phyloP scores from a whole-genome alignment of 2,113 vertebrate species.

The Mionectes macconnelli region DNA sequence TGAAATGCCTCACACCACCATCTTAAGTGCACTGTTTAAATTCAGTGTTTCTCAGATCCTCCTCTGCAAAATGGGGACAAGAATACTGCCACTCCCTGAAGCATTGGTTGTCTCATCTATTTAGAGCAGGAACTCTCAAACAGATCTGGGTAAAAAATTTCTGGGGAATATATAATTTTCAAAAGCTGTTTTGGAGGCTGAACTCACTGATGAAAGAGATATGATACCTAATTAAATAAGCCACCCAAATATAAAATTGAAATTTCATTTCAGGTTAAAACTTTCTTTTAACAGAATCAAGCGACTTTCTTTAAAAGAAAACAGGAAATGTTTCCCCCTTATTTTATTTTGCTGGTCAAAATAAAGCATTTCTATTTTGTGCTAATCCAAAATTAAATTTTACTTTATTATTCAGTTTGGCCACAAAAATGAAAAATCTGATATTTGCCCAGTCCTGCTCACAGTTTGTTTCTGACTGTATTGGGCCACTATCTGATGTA shows the following conservation, averaged over 20 bases:
- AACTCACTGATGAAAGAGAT: neutral
- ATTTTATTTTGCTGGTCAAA: neutral
- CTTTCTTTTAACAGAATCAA: neutral
- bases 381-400: neutral
- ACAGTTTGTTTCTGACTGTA: neutral
- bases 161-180: neutral
- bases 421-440: neutral
- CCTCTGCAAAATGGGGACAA: neutral
- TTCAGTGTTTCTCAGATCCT: neutral
- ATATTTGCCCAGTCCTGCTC: neutral
- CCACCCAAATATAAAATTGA: neutral
- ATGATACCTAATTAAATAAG: neutral
- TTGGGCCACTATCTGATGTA: neutral
- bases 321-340: accelerated
- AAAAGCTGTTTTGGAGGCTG: neutral
- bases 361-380: neutral
- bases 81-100: neutral
- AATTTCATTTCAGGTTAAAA: neutral
- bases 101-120: neutral
- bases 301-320: neutral
- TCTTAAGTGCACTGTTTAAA: neutral
- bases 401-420: neutral
- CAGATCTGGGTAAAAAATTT: neutral
- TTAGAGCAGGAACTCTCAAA: neutral
- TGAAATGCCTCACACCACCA: neutral